Base-by-base conservation (phyloP, 2,797 vertebrate genomes). In the Gymnocypris eckloni region DNA sequence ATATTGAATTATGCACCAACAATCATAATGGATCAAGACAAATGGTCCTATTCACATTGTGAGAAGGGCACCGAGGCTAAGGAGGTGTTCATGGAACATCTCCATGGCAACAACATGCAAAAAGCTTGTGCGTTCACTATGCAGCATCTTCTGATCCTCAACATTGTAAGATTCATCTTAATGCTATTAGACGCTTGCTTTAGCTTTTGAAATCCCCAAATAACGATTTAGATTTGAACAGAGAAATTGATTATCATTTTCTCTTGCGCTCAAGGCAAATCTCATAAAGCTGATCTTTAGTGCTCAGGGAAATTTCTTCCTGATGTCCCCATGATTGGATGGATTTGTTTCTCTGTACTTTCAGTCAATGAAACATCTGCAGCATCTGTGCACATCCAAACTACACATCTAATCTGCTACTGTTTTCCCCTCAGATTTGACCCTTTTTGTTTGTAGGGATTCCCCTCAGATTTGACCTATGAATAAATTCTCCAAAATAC, bases 271-370 rank as follows among this genome's bases (percentile, higher is more conserved):
- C 61, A 43, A 77, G 33, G 33, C 75, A 84, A 77, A 77, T 76
- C 71, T 83, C 59, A 84, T 54, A 78, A 5, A 70, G 75, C 59
- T 70, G 39, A 71, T 85, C 83, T 70, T 85, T 54, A 48, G 61
- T 7, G 37, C 33, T 78, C 48, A 43, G 73, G 82, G 73, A 84
- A 84, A 78, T 84, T 84, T 43, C 48, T 43, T 67, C 22, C 2
- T 4, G 48, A 84, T 78, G 73, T 69, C 16, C 1, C 20, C n/a
- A 41, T 76, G 59, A 41, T 83, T 67, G 45, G 33, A 76, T 83
- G 9, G 54, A 66, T 69, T 69, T 20, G 59, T 67, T 67, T 83
- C 33, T 77, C 28, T 37, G 61, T 37, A 67, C 37, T 77, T 76
- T 76, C 22, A 45, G 43, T 66, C 56, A 79, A 3, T 80, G 61